A percentile compares a stretch with the other conserved stretches of the same genome.
phyloP scores from a whole-genome alignment of 2,797 vertebrate genomes.

The Tachyglossus aculeatus region DNA sequence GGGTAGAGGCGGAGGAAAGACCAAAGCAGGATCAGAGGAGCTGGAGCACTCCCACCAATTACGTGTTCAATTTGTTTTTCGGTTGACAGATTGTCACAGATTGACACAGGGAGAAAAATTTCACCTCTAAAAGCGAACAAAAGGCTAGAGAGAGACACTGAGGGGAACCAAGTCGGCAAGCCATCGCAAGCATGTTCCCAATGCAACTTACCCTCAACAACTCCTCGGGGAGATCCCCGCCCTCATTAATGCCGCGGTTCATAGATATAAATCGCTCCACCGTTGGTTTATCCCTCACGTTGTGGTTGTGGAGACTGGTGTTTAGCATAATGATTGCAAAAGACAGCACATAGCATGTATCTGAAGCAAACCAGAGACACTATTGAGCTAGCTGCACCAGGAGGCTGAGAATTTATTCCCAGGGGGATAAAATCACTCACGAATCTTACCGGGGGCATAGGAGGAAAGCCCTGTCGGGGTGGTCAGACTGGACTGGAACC shows the following conservation, averaged over 20 bases:
- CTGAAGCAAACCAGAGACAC: slow-evolving; percentile 66
- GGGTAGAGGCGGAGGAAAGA: rapidly evolving
- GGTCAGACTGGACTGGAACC: background rate
- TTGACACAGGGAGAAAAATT: background rate
- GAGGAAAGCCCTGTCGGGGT: background rate
- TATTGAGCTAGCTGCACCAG: background rate
- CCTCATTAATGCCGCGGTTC: slow-evolving; percentile 97
- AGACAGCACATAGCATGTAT: slow-evolving; percentile 96
- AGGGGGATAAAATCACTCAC: background rate
- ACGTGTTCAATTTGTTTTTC: background rate
- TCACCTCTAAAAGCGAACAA: background rate
- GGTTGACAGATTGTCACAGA: background rate
- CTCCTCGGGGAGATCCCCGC: slow-evolving; percentile 95
- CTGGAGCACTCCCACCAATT: background rate
- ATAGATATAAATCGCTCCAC: slow-evolving; percentile 96
- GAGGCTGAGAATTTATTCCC: background rate
- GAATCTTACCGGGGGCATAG: background rate
- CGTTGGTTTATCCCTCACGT: slow-evolving; percentile 92
- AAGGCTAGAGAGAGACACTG: too few relatives aligned
- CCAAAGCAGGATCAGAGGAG: too few relatives aligned
- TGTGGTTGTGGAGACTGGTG: slow-evolving; percentile 97
- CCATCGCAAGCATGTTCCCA: background rate
- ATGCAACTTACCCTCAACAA: slow-evolving; percentile 86
- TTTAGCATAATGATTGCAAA: slow-evolving; percentile 99
- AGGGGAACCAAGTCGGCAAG: background rate